Evolutionary conservation across 2,113 vertebrate genomes (phyloP), one percentile per base, ranked within the genome.

Genomic region (Ctenodactylus gundi): DNA sequence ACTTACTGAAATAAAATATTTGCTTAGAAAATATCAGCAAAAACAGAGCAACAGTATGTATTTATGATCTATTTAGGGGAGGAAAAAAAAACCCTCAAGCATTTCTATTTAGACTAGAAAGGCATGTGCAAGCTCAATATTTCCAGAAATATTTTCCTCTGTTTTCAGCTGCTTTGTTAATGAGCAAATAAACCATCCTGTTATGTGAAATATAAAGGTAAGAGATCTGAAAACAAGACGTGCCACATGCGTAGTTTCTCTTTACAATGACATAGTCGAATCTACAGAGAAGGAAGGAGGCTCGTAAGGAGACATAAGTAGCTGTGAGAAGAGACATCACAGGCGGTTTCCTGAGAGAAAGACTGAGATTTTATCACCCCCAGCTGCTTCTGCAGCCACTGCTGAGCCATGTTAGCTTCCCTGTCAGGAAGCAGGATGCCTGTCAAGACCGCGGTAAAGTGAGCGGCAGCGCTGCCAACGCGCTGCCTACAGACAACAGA

Each of bases 311-410:
- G 95, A 94, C 97, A 67, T 97, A 97, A 97, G 97, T 93, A 97
- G 96, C 93, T 94, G 97, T 94, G 96, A 98, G 96, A 96, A 95
- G 97, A 97, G 97, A 94, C 96, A 97, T 98, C 97, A 95, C 72
- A 95, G 94, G 94, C 94, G 46, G 95, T 97, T 98, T 98, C 95
- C 96, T 97, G 97, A 97, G 95, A 95, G 97, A 84, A 94, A 97
- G 95, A 95, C 93, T 81, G 96, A 97, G 97, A 98, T 97, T 97
- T 97, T 97, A 98, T 97, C 98, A 96, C 97, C 96, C 72, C 25
- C 57, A 93, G 94, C 95, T 96, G 95, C 96, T 95, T 95, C 20
- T 96, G 89, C 95, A 95, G 91, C 93, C 96, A 25, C 68, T 96
- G 96, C 89, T 75, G 64, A 95, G 78, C 95, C 91, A 78, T 0